Evolutionary conservation across 2,113 vertebrate species (phyloP).

Genomic region (Datnioides undecimradiatus): DNA sequence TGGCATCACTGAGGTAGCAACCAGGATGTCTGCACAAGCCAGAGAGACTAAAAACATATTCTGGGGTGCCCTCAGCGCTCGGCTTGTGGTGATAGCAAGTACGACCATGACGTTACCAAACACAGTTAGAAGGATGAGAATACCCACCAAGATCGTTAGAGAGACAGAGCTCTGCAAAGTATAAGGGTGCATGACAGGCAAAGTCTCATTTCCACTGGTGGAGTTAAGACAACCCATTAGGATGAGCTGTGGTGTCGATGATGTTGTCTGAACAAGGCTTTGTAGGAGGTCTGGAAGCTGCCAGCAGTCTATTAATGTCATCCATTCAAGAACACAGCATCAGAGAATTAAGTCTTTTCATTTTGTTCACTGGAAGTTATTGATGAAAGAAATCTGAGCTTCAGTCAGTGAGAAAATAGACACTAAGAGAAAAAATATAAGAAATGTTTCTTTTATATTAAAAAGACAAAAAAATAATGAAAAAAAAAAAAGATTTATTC

Average conservation of each 20-base stretch:
- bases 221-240: slow-evolving; percentile 76
- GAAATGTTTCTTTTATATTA: neutral
- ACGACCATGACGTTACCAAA: slow-evolving; percentile 94
- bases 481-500: slow-evolving; percentile 15
- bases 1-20: slow-evolving; percentile 93
- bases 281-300: slow-evolving; percentile 21
- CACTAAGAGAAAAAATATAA: slow-evolving; percentile 2
- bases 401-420: slow-evolving; percentile 20
- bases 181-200: slow-evolving; percentile 45
- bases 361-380: slow-evolving; percentile 25
- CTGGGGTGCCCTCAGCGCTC: slow-evolving; percentile 91
- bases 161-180: slow-evolving; percentile 64
- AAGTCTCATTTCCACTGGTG: slow-evolving; percentile 65
- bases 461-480: slow-evolving; percentile 5
- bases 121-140: slow-evolving; percentile 91
- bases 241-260: slow-evolving; percentile 38
- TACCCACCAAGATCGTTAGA: slow-evolving; percentile 75
- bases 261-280: slow-evolving; percentile 24
- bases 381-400: slow-evolving; percentile 19
- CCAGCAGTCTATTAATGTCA: slow-evolving; percentile 37
- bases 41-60: slow-evolving; percentile 95
- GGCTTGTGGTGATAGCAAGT: slow-evolving; percentile 91
- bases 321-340: slow-evolving; percentile 52
- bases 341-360: slow-evolving; percentile 27
- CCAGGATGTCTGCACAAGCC: slow-evolving; percentile 93